Base-by-base conservation (phyloP, 2,797 vertebrate genomes). In the Dromococcyx pavoninus region DNA sequence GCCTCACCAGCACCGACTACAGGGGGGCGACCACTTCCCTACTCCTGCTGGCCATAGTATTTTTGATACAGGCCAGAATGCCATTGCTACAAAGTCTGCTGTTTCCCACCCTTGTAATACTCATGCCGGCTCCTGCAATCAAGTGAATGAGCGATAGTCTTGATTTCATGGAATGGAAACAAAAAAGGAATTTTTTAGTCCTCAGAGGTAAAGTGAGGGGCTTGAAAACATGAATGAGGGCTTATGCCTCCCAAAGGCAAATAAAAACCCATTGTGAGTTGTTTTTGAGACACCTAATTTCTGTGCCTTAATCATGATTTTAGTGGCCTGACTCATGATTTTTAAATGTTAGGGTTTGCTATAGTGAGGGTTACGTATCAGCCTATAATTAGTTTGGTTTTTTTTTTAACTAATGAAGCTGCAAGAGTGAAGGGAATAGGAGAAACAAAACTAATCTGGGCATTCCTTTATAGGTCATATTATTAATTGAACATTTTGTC, bases 401-500 rank as follows among this genome's bases (percentile, higher is more conserved):
- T 57, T 51, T 67, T 6, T 41, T 41, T 39, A 41, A 88, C 61
- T 76, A 43, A 60, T 72, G 77, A 67, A 88, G 37, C 48, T 74
- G 77, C 53, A 91, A 53, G 60, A 74, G 28, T n/a, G 53, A 91
- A 76, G 33, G 69, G 60, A 95, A 80, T 39, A 79, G 72, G 60
- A 93, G 86, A 89, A 94, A 88, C 30, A 62, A 94, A 91, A 81
- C 77, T 24, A 67, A 71, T 87, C 84, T 74, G 60, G 56, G 77
- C 57, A 71, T 80, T 92, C 61, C 67, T 74, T 91, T 80, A n/a
- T 61, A 74, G 88, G 83, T 78, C n/a, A 12, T 56, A 15, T 48
- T 62, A 77, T 72, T 90, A 88, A 76, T 58, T 93, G 80, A 94
- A 78, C 57, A 50, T 73, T 95, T 91, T 90, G 66, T 76, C 91